Evolutionary conservation across 1,140 invertebrate species (phyloP).

Genomic region (Lycorma delicatula): DNA sequence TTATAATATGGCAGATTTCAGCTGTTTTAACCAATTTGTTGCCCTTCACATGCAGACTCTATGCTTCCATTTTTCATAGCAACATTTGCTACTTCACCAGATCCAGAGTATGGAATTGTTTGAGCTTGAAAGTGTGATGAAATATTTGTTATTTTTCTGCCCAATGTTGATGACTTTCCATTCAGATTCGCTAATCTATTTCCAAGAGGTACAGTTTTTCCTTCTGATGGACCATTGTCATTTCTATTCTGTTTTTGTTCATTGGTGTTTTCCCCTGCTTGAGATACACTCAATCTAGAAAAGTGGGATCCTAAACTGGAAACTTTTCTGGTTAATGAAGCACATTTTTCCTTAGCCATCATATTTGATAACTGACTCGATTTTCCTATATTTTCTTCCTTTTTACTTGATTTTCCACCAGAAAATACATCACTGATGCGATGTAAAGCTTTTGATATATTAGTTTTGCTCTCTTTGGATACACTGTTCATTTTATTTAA

Average conservation of each 20-base stretch:
- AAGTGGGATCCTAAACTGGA: background rate
- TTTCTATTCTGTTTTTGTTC: background rate
- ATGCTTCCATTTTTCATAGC: background rate
- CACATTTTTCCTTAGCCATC: background rate
- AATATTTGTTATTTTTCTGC: background rate
- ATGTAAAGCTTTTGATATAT: background rate
- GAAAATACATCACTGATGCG: background rate
- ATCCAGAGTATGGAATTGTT: background rate
- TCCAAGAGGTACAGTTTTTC: background rate
- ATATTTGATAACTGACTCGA: too few relatives aligned
- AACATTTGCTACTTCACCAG: background rate
- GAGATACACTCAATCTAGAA: background rate
- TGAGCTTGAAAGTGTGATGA: background rate
- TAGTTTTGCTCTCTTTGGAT: background rate
- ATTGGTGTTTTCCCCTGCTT: background rate
- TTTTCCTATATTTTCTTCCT: background rate
- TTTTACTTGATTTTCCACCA: background rate
- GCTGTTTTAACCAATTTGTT: too few relatives aligned
- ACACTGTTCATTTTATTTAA: too few relatives aligned
- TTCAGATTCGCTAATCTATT: background rate
- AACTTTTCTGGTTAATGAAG: background rate
- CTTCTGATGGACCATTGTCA: background rate
- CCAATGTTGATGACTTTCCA: background rate
- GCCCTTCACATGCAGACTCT: background rate
- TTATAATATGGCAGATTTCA: too few relatives aligned